phyloP scores from a whole-genome alignment of 2,888 invertebrate genomes.

The Pantelozetes paolii region DNA sequence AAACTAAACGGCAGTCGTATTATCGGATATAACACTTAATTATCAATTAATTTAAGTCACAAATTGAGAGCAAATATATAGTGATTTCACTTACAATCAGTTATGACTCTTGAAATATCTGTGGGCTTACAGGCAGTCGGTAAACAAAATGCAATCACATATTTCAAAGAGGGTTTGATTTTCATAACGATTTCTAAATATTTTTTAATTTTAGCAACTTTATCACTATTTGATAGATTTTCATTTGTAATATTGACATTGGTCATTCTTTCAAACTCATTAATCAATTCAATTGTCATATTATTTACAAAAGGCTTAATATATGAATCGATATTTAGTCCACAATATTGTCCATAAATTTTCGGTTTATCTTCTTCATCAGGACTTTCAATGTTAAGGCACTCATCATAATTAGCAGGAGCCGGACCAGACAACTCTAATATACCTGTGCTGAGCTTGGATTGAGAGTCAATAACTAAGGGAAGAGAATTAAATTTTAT shows the following conservation, averaged over 20 bases:
- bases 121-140: background rate
- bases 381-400: slow-evolving; percentile 27
- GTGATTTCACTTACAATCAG: background rate
- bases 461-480: background rate
- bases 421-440: background rate
- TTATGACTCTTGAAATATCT: background rate
- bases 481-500: background rate
- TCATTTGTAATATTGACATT: no score
- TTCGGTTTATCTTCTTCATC: slow-evolving; percentile 12
- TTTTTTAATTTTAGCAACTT: background rate
- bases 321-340: background rate
- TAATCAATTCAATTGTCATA: background rate
- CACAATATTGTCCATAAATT: slow-evolving; percentile 35
- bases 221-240: background rate
- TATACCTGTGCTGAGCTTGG: background rate
- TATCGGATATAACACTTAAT: background rate
- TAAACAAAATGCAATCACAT: background rate
- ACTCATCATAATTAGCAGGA: slow-evolving; percentile 32
- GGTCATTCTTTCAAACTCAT: background rate
- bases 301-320: background rate
- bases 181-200: no score
- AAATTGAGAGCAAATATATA: background rate
- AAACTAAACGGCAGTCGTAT: background rate
- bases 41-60: background rate
- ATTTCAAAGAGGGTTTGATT: background rate